Conservation (phyloP, 2,113 vertebrate species). For the Danio rerio region GRCz12tu NC_133182.1:48264001-48264500, state of each 20-base stretch:
- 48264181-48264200: conserved; percentile 57
- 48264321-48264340: conserved; percentile 59
- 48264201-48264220: conserved; percentile 70
- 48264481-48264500: conserved; percentile 46
- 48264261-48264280: conserved; percentile 67
- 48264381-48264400: conserved; percentile 57
- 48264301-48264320: conserved; percentile 61
- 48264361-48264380: conserved; percentile 71
- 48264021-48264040: background rate
- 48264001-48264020: no score
- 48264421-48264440: conserved; percentile 61
- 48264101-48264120: conserved; percentile 41
- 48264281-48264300: conserved; percentile 65
- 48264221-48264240: conserved; percentile 68
- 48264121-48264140: conserved; percentile 42
- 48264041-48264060: background rate
- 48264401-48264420: conserved; percentile 60
- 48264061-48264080: background rate
- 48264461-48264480: conserved; percentile 56
- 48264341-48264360: conserved; percentile 60
- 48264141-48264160: conserved; percentile 27
- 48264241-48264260: conserved; percentile 69
- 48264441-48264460: conserved; percentile 53
- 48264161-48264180: background rate
- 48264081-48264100: background rate